Conservation (phyloP, 1,140 invertebrate species). For the Drosophila pectinifera region DNA sequence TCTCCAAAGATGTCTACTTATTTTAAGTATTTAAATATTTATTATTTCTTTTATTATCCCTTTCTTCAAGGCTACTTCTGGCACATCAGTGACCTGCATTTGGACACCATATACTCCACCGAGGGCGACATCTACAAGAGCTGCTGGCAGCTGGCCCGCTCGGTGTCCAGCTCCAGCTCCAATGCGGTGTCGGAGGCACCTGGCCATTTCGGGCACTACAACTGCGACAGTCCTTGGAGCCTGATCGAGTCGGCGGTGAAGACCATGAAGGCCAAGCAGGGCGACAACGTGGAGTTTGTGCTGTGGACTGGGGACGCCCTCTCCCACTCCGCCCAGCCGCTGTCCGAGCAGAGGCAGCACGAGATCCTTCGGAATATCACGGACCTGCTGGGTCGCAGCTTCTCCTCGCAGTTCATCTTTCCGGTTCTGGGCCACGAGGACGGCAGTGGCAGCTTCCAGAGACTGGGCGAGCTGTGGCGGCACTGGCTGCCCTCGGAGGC, state of each 20-base stretch:
- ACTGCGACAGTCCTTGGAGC: conserved; percentile 94
- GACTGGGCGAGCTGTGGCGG: conserved; percentile 90
- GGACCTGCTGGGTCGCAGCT: conserved; percentile 90
- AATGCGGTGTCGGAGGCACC: conserved; percentile 71
- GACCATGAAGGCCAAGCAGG: conserved; percentile 92
- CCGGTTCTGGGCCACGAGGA: conserved; percentile 93
- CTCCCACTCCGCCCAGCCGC: conserved; percentile 86
- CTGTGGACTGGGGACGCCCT: conserved; percentile 94
- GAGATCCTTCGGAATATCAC: conserved; percentile 91
- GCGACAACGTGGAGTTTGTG: conserved; percentile 95
- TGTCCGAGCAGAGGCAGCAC: conserved; percentile 88
- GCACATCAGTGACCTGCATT: conserved; percentile 96
- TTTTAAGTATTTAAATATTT: not conserved
- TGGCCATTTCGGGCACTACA: conserved; percentile 92
- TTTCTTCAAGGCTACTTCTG: conserved; percentile 97
- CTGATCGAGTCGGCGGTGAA: conserved; percentile 93
- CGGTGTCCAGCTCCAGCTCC: conserved; percentile 17
- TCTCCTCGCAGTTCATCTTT: conserved; percentile 93
- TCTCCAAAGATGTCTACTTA: not conserved
- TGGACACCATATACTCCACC: conserved; percentile 91
- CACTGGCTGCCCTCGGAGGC: conserved; percentile 93
- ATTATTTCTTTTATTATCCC: conserved; percentile 86
- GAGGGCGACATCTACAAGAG: conserved; percentile 87
- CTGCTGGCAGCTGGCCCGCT: conserved; percentile 85
- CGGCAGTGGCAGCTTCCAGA: conserved; percentile 86